phyloP scores from a whole-genome alignment of 2,888 invertebrate genomes.

The Xanthia icteritia region DNA sequence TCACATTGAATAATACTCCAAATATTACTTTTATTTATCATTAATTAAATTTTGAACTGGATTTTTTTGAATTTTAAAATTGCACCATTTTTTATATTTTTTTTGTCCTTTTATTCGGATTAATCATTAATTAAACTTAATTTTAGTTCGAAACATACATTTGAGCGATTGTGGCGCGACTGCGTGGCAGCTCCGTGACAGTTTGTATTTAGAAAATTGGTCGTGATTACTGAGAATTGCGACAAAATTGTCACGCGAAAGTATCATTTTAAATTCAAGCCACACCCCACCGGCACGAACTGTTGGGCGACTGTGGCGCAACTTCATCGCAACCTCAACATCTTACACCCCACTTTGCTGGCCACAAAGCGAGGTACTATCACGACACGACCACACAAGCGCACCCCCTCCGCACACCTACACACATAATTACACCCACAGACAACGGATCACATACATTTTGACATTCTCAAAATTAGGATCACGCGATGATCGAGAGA shows the following conservation, averaged over 20 bases:
- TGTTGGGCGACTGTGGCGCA: slow-evolving; percentile 25
- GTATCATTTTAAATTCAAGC: neutral
- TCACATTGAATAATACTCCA: slow-evolving; percentile 56
- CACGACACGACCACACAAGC: slow-evolving; percentile 34
- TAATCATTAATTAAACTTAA: slow-evolving; percentile 55
- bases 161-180: slow-evolving; percentile 33
- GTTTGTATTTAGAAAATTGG: slow-evolving; percentile 41
- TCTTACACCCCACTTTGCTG: slow-evolving; percentile 19
- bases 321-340: slow-evolving; percentile 30
- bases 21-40: slow-evolving; percentile 59
- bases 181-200: slow-evolving; percentile 28
- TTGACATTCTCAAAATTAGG: slow-evolving; percentile 65
- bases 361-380: slow-evolving; percentile 30
- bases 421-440: slow-evolving; percentile 46
- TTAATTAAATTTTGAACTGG: slow-evolving; percentile 50
- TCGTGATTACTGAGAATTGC: slow-evolving; percentile 23
- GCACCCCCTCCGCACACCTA: slow-evolving; percentile 21
- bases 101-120: slow-evolving; percentile 58
- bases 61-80: slow-evolving; percentile 62
- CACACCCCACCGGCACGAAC: no score
- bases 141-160: slow-evolving; percentile 57
- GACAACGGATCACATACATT: slow-evolving; percentile 63
- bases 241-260: slow-evolving; percentile 8
- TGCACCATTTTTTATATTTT: slow-evolving; percentile 65
- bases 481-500: slow-evolving; percentile 56